Evolutionary conservation across 2,888 invertebrate species (phyloP).

Genomic region (Caenorhabditis japonica): DNA sequence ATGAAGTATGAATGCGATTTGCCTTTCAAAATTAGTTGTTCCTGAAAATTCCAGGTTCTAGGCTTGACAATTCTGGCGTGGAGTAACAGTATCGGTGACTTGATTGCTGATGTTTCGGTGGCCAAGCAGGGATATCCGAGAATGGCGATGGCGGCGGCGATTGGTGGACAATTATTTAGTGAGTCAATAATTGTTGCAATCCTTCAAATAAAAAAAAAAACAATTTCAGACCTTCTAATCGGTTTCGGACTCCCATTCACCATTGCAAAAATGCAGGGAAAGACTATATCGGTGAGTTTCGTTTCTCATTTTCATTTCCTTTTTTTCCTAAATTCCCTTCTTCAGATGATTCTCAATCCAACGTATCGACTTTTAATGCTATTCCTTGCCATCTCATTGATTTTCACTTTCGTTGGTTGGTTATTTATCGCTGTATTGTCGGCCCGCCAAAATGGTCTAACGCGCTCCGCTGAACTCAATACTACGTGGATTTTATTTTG

Average conservation of each 20-base stretch:
- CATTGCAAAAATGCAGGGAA: conserved; percentile 67
- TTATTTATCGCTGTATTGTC: background rate
- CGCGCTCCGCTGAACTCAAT: no score
- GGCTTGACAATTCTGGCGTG: conserved; percentile 83
- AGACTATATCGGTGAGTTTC: conserved; percentile 56
- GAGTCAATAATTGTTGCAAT: conserved; percentile 51
- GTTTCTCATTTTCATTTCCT: background rate
- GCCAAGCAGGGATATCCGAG: conserved; percentile 82
- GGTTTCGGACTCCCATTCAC: conserved; percentile 72
- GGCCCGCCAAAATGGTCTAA: no score
- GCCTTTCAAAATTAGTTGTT: no score
- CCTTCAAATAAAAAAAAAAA: background rate
- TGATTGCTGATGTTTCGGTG: conserved; percentile 82
- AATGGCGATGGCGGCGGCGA: conserved; percentile 84
- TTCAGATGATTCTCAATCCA: conserved; percentile 52
- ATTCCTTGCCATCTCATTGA: conserved; percentile 42
- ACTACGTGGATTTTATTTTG: no score
- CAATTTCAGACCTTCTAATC: conserved; percentile 66
- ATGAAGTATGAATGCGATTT: conserved; percentile 46
- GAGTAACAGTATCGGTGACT: conserved; percentile 83
- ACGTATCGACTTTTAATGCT: conserved; percentile 51
- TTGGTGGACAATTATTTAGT: conserved; percentile 84
- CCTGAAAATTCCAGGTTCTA: conserved; percentile 78
- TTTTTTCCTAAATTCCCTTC: background rate
- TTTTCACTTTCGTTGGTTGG: conserved; percentile 41